Evolutionary conservation across 2,888 invertebrate species (phyloP), one percentile per base, ranked within the genome.

Genomic region (Lycia hirtaria): DNA sequence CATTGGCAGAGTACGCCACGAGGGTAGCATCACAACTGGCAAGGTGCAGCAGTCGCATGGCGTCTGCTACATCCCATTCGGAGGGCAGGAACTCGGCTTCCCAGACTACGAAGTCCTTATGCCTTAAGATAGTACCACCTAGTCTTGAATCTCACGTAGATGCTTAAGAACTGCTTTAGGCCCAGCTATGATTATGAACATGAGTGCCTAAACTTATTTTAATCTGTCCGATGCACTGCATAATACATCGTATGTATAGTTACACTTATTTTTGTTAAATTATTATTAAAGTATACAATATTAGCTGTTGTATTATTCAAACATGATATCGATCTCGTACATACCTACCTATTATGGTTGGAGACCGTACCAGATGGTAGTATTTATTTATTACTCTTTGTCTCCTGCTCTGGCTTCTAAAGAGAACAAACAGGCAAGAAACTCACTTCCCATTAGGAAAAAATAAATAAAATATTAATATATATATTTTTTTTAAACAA

Each of bases 11-110:
- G 96, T 95, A 0, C 90, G 93, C 32, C 96, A 97, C 74, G 96
- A 97, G 68, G 96, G 95, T 56, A 94, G 95, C 57, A 65, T 96
- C 41, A 96, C 96, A 19, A 93, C 95, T 20, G 97, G 97, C 74
- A 97, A 97, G 88, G 95, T 97, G 1, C 97, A 97, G 72, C 95
- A 95, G 30, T 96, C 96, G 6, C 97, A 97, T 76, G 95, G 94
- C 20, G 95, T 95, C 50, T 95, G 96, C 80, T 97, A 97, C 93
- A 96, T 97, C 85, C 94, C 97, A 10, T 97, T 94, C 78, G 96
- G 91, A 0, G 97, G 97, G 37, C 93, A 95, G 72, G 97, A 97
- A 80, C 82, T 97, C 54, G 94, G 95, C 44, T 96, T 95, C 92
- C 93, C 94, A n/a, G 95, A 96, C 47, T 97, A 95, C 78, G 97